Evolutionary conservation across 2,113 vertebrate genomes (phyloP).

Genomic region (Amphiprion percula): DNA sequence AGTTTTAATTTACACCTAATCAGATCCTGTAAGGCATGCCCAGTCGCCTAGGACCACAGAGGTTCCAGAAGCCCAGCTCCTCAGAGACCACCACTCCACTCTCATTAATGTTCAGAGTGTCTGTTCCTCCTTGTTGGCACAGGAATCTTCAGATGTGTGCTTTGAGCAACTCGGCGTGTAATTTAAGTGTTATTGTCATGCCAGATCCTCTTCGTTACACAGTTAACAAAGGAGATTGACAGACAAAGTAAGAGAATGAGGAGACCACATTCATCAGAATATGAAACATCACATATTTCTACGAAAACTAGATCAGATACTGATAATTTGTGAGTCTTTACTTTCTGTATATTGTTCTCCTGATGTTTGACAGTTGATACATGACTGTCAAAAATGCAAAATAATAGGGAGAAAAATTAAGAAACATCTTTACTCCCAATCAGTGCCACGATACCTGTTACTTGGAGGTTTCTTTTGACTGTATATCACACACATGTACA

Average conservation of each 20-base stretch:
- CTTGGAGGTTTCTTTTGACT: neutral
- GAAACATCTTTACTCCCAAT: neutral
- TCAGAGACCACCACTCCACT: slow-evolving; percentile 79
- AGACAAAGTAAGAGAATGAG: slow-evolving; percentile 14
- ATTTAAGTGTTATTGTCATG: slow-evolving; percentile 55
- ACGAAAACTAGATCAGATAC: slow-evolving; percentile 26
- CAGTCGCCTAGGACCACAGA: slow-evolving; percentile 74
- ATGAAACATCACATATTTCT: slow-evolving; percentile 33
- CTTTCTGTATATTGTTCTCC: slow-evolving; percentile 27
- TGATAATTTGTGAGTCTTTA: slow-evolving; percentile 38
- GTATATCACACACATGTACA: slow-evolving; percentile 1
- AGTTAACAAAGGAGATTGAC: slow-evolving; percentile 55
- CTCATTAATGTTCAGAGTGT: slow-evolving; percentile 77
- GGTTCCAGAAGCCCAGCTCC: slow-evolving; percentile 73
- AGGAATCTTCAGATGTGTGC: slow-evolving; percentile 43
- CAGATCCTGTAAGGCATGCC: slow-evolving; percentile 85
- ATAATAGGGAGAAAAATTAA: no score
- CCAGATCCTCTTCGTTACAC: slow-evolving; percentile 53
- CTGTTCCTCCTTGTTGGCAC: slow-evolving; percentile 53
- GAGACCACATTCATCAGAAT: neutral
- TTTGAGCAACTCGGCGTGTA: slow-evolving; percentile 50
- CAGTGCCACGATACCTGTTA: neutral
- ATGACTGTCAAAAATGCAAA: neutral
- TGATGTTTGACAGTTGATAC: slow-evolving; percentile 26
- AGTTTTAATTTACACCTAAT: slow-evolving; percentile 89